These are phyloP conservation scores for Phoeniculus purpureus DNA, from an alignment of 2,797 vertebrate genomes.

Conservation along the genomic window DNA sequence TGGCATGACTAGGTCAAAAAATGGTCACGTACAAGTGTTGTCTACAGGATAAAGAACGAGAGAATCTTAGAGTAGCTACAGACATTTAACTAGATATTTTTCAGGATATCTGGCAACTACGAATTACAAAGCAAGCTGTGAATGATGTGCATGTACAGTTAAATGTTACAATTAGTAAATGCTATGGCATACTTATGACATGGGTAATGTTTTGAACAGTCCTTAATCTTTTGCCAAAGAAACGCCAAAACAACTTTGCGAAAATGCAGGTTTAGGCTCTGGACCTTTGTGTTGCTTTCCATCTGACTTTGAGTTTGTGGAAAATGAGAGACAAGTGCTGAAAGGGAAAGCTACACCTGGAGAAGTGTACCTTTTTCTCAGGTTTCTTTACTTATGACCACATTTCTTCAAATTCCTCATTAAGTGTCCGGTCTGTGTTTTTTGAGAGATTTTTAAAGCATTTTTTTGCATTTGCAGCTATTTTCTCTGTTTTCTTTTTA, in stretches of 20 bases:
- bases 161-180: not conserved
- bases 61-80: not conserved
- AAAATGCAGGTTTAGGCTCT: not conserved
- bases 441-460: not conserved
- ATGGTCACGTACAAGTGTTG: not conserved
- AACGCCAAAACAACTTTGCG: not conserved
- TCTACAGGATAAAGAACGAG: not conserved
- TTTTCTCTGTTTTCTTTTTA: not conserved
- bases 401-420: not conserved
- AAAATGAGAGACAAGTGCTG: not conserved
- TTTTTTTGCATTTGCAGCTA: not conserved
- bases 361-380: not conserved
- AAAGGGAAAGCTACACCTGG: not conserved
- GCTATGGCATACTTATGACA: not conserved
- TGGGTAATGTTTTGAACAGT: not conserved
- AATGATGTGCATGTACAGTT: not conserved
- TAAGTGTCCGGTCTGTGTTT: not conserved
- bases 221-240: not conserved
- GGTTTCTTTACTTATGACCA: not conserved
- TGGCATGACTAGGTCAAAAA: constrained; percentile 4
- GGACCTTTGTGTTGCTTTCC: not conserved
- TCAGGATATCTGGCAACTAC: not conserved
- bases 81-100: not conserved
- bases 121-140: constrained; percentile 5
- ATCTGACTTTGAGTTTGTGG: not conserved